A percentile compares a stretch with the other conserved stretches of the same genome.
These are phyloP conservation scores for Latrodectus elegans DNA, from an alignment of 2,888 invertebrate species.

Conservation along the genomic window DNA sequence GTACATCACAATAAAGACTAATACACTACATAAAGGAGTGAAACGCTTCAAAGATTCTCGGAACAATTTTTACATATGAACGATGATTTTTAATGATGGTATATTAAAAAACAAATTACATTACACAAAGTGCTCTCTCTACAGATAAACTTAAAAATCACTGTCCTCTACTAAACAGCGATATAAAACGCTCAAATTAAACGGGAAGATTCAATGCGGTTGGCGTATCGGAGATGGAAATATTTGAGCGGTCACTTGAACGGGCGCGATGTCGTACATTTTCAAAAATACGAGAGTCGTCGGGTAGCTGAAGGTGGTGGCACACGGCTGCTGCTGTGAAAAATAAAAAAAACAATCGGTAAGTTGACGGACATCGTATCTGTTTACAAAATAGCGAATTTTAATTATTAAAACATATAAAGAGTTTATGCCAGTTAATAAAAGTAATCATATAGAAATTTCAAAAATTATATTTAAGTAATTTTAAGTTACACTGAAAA, in stretches of 20 bases:
- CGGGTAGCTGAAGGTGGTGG: conserved; percentile 54
- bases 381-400: background rate
- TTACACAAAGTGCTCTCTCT: conserved; percentile 26
- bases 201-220: conserved; percentile 36
- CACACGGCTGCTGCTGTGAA: conserved; percentile 51
- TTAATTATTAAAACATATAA: background rate
- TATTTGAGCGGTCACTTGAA: conserved; percentile 39
- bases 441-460: too few species aligned
- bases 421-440: background rate
- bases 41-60: background rate
- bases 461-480: too few species aligned
- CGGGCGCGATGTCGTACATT: conserved; percentile 43
- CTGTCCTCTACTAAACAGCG: conserved; percentile 47
- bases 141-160: conserved; percentile 52
- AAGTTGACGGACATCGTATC: conserved; percentile 8
- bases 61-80: conserved; percentile 16
- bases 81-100: conserved; percentile 20
- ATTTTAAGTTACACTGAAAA: too few species aligned
- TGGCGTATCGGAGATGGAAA: conserved; percentile 28
- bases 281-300: conserved; percentile 64
- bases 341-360: conserved; percentile 52
- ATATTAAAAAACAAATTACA: conserved; percentile 23
- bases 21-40: conserved; percentile 50
- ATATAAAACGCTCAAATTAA: conserved; percentile 36
- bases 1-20: conserved; percentile 49